These are phyloP conservation scores for Gonocerus acuteangulatus DNA, from an alignment of 2,888 invertebrate genomes.

Conservation along the genomic window DNA sequence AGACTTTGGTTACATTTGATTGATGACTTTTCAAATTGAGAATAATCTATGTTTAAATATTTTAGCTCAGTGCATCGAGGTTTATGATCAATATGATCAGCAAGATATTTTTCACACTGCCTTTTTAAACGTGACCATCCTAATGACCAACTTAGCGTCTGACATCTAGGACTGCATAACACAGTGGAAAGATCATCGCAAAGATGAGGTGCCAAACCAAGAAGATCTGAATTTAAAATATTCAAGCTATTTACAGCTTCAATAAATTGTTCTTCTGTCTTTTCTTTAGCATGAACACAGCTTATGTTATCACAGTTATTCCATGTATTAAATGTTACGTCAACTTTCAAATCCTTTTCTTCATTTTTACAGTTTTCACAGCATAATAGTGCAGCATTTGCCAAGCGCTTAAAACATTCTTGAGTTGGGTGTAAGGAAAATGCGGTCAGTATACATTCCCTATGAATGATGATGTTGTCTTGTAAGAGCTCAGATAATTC, in stretches of 20 bases:
- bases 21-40: conserved; percentile 56
- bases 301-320: conserved; percentile 8
- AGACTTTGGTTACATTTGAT: conserved; percentile 54
- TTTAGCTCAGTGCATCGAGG: conserved; percentile 56
- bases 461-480: conserved; percentile 53
- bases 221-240: conserved; percentile 51
- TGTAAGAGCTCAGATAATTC: conserved; percentile 55
- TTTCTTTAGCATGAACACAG: not conserved
- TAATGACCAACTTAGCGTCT: conserved; percentile 62
- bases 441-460: conserved; percentile 66
- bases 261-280: conserved; percentile 13
- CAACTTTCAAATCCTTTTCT: not conserved
- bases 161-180: conserved; percentile 61
- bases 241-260: conserved; percentile 34
- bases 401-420: conserved; percentile 52
- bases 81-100: conserved; percentile 44
- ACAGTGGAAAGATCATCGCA: conserved; percentile 65
- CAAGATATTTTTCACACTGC: conserved; percentile 52
- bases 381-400: conserved; percentile 36
- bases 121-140: conserved; percentile 46
- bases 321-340: conserved; percentile 3
- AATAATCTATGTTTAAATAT: conserved; percentile 64
- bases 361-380: conserved; percentile 12
- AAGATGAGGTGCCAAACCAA: conserved; percentile 57
- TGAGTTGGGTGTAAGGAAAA: conserved; percentile 65